Evolutionary conservation across 2,888 invertebrate genomes (phyloP).

Genomic region (Galerucella nymphaeae): DNA sequence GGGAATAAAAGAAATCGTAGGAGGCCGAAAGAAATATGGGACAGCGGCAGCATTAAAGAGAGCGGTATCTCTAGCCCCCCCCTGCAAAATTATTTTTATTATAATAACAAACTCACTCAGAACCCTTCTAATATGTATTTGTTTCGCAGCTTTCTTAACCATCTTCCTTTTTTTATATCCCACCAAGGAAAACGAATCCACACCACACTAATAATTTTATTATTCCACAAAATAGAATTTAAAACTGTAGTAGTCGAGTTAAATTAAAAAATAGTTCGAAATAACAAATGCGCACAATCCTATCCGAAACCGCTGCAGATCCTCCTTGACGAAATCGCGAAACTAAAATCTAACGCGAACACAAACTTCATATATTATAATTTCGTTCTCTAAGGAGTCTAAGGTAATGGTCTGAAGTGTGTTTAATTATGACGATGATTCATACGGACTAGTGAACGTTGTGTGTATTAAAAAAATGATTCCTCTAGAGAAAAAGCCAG

Average conservation of each 20-base stretch:
- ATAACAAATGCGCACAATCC: constrained; percentile 26
- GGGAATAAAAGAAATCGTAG: no score
- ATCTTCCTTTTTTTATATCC: constrained; percentile 22
- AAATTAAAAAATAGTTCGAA: constrained; percentile 1
- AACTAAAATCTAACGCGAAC: constrained; percentile 22
- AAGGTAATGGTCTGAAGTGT: constrained; percentile 32
- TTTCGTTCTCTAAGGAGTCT: constrained; percentile 26
- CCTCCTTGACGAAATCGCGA: constrained; percentile 24
- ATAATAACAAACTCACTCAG: constrained; percentile 20
- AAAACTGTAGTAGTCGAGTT: neutral
- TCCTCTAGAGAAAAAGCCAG: constrained; percentile 42
- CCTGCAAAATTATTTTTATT: no score
- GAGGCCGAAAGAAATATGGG: no score
- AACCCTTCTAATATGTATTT: constrained; percentile 31
- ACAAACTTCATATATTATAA: constrained; percentile 41
- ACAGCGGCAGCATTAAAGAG: no score
- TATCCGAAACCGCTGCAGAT: constrained; percentile 25
- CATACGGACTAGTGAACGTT: constrained; percentile 33
- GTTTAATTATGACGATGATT: constrained; percentile 48
- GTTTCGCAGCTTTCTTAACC: constrained; percentile 25
- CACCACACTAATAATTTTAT: neutral
- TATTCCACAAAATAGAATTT: neutral
- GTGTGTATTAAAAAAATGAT: constrained; percentile 36
- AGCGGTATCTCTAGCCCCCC: no score
- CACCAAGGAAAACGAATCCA: neutral